Base-by-base conservation (phyloP, 2,888 invertebrate species). In the Synanthedon andrenaeformis region DNA sequence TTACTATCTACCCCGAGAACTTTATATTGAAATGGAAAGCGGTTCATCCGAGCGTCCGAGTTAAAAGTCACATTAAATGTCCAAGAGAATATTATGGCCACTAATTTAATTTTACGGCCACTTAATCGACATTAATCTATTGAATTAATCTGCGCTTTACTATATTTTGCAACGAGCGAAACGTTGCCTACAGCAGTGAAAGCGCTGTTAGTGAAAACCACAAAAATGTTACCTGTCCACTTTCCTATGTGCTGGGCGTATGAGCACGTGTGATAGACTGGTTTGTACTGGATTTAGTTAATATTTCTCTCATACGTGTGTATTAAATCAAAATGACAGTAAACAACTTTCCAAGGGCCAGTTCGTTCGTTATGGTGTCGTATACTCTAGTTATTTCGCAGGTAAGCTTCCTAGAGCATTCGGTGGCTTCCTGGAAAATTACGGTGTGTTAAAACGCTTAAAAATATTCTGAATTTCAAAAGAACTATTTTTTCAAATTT, bases 221-320 rank as follows among this genome's bases (percentile, higher is more conserved):
- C 72, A 76, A 78, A 79, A 82, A 81, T 79, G 77, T 62, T 60
- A 70, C 72, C 64, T 59, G 66, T 62, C 75, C 64, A 74, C 83
- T 84, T 84, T 84, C 77, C 69, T 79, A 35, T 35, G 69, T 60
- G 61, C 58, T 62, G 66, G 61, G 69, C 66, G 62, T 72, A 71
- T 70, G 69, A 63, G 53, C 60, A 63, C 65, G 59, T 64, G 59
- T 68, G 67, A 62, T 58, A 57, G 65, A 77, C 81, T 66, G 72
- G 83, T 79, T 77, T 67, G 64, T 64, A 64, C 60, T 61, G 59
- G 62, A 63, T 61, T 52, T 61, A 69, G 35, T 45, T 17, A 49
- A 17, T 10, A 49, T 8, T 67, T 59, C 59, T 55, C 51, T 52
- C 54, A 60, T 60, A 61, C 59, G 55, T 58, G 12, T 56, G 57